These are phyloP conservation scores for Morone chrysops DNA, from an alignment of 2,113 vertebrate species.

Conservation along the genomic window DNA sequence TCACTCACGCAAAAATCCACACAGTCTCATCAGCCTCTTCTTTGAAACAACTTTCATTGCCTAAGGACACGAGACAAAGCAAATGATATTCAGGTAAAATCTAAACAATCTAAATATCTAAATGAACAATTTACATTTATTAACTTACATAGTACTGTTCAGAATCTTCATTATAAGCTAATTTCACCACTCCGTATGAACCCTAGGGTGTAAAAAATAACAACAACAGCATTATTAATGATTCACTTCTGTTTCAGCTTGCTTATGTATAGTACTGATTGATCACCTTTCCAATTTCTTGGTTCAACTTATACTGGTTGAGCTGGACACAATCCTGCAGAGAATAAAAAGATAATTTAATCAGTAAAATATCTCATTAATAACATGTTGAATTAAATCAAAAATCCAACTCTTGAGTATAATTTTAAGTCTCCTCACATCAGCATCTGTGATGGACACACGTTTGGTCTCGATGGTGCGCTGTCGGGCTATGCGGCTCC, in stretches of 20 bases:
- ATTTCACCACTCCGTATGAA: conserved; percentile 94
- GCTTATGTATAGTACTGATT: no score
- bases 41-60: conserved; percentile 99
- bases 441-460: conserved; percentile 91
- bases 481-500: conserved; percentile 85
- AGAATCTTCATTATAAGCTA: conserved; percentile 94
- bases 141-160: conserved; percentile 94
- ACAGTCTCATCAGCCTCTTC: conserved; percentile 94
- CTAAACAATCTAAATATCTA: not conserved
- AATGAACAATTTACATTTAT: no score
- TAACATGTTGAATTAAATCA: not conserved
- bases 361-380: not conserved
- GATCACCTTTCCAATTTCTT: conserved; percentile 95
- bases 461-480: conserved; percentile 94
- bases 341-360: not conserved
- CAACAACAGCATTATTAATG: conserved; percentile 1
- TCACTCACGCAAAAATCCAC: conserved; percentile 94
- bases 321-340: conserved; percentile 92
- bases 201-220: conserved; percentile 84
- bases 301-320: conserved; percentile 95
- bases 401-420: not conserved
- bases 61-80: conserved; percentile 71
- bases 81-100: not conserved
- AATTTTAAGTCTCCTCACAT: conserved; percentile 77
- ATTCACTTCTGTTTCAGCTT: not conserved